Percentiles rank a stretch among this genome's conserved stretches.
Evolutionary conservation across 2,113 vertebrate species (phyloP).

Genomic region (Atrichornis clamosus): DNA sequence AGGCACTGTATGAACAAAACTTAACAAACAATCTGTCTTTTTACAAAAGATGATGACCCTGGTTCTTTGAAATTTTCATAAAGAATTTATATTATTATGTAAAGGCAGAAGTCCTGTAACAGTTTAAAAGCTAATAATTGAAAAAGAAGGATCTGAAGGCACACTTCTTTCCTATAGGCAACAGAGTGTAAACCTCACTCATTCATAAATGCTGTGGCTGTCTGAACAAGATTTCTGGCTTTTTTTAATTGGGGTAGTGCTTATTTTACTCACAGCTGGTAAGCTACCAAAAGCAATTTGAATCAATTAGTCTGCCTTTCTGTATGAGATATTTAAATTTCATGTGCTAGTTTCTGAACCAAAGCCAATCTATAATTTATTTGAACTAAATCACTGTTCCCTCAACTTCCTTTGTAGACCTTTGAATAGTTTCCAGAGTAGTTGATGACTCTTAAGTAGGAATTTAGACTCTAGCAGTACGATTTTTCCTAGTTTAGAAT

Average conservation of each 20-base stretch:
- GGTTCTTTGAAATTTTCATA: neutral
- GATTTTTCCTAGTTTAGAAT: neutral
- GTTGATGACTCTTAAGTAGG: neutral
- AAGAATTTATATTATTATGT: neutral
- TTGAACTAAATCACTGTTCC: neutral
- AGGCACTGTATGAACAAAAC: neutral
- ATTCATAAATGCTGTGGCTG: neutral
- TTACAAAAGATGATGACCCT: neutral
- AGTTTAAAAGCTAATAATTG: neutral
- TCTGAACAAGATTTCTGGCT: neutral
- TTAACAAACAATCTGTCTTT: neutral
- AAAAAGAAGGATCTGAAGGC: neutral
- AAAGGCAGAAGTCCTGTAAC: neutral
- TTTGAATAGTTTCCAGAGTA: neutral
- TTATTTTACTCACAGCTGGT: neutral
- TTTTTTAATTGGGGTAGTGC: neutral
- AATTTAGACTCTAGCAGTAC: neutral
- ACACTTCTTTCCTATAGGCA: neutral
- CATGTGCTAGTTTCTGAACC: neutral
- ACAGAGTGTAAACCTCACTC: neutral
- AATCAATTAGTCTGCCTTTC: conserved; percentile 14
- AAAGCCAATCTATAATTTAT: neutral
- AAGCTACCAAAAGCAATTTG: neutral
- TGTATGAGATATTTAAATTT: neutral
- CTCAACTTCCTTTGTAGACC: neutral